Conservation (phyloP, 1,140 invertebrate genomes). For the Drosophila ananassae region DNA sequence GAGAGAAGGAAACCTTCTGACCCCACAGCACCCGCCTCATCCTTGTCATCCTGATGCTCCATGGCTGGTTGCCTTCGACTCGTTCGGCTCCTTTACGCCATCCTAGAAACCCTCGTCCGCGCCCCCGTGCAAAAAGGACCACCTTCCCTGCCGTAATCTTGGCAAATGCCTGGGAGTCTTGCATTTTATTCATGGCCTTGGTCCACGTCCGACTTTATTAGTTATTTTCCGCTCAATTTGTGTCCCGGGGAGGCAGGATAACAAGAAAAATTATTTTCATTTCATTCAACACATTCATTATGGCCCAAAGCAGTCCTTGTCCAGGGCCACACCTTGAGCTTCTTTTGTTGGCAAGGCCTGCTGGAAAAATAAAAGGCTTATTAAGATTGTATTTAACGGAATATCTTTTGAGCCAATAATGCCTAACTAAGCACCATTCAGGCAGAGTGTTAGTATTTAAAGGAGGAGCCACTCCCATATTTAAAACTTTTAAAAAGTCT, state of each 20-base stretch:
- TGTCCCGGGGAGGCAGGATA: slow-evolving; percentile 74
- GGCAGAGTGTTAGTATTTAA: neutral
- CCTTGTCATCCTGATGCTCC: slow-evolving; percentile 32
- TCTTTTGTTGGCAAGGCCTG: neutral
- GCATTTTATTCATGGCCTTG: slow-evolving; percentile 71
- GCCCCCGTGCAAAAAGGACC: neutral
- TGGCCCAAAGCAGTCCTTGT: slow-evolving; percentile 27
- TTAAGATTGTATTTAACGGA: neutral
- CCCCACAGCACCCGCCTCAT: neutral
- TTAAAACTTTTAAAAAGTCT: slow-evolving; percentile 11
- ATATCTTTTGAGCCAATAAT: neutral
- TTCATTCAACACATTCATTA: slow-evolving; percentile 80
- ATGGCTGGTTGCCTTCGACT: slow-evolving; percentile 36
- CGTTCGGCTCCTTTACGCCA: slow-evolving; percentile 8
- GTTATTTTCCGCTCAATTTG: slow-evolving; percentile 84
- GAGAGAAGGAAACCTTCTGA: slow-evolving; percentile 27
- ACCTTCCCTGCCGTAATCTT: slow-evolving; percentile 34
- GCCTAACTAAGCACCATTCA: neutral
- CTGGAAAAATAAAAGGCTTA: slow-evolving; percentile 7
- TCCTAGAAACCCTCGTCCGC: neutral
- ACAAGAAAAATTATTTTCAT: slow-evolving; percentile 84
- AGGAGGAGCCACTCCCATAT: neutral
- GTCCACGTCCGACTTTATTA: slow-evolving; percentile 81
- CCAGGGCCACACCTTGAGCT: slow-evolving; percentile 19
- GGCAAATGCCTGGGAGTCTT: slow-evolving; percentile 44